A percentile compares a stretch with the other conserved stretches of the same genome.
phyloP scores from a whole-genome alignment of 1,140 invertebrate genomes.

The Atopsyche davidsoni region DNA sequence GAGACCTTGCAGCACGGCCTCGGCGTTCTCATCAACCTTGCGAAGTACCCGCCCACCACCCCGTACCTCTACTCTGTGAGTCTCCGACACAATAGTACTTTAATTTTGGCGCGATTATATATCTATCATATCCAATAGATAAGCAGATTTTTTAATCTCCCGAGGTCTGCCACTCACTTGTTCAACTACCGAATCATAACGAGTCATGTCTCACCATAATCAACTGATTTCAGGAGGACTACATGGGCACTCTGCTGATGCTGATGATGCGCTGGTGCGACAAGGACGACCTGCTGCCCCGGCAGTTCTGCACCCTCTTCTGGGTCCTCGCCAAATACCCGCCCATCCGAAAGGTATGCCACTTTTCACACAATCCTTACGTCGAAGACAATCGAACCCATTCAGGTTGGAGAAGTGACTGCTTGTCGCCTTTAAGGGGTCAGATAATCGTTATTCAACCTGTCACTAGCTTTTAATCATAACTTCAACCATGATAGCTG shows the following conservation, averaged over 20 bases:
- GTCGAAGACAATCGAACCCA: background rate
- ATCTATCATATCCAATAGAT: no score
- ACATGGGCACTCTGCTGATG: constrained; percentile 42
- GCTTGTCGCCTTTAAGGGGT: background rate
- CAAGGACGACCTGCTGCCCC: constrained; percentile 54
- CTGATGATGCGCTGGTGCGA: constrained; percentile 57
- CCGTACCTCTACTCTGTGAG: constrained; percentile 29
- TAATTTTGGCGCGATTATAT: no score
- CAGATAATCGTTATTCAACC: background rate
- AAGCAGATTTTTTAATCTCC: no score
- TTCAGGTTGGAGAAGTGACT: background rate
- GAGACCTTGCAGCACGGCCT: constrained; percentile 44
- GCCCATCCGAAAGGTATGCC: constrained; percentile 43
- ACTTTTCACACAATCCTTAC: constrained; percentile 7
- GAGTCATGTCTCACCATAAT: no score
- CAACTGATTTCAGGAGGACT: constrained; percentile 41
- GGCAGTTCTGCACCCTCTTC: constrained; percentile 54
- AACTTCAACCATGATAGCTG: background rate
- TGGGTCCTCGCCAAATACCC: constrained; percentile 58
- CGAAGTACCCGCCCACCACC: constrained; percentile 35
- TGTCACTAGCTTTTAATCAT: background rate
- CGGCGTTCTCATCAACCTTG: constrained; percentile 50
- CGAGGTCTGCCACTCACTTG: no score
- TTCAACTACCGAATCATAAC: no score
- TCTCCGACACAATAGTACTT: no score